A percentile compares a stretch with the other conserved stretches of the same genome.
Evolutionary conservation across 2,888 invertebrate species (phyloP).

Genomic region (Drosophila affinis): DNA sequence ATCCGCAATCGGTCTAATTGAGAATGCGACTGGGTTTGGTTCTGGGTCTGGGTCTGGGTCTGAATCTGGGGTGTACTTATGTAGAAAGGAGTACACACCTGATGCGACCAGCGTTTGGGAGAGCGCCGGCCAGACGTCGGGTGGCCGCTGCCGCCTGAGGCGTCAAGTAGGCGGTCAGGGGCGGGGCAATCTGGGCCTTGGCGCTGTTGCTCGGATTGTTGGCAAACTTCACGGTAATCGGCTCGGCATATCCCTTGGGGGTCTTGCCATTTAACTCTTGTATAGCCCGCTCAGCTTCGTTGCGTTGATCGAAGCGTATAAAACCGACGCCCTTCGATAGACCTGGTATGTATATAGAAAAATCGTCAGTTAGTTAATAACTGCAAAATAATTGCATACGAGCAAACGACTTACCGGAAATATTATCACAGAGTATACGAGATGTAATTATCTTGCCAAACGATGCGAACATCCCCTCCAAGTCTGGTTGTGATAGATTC

Average conservation of each 20-base stretch:
- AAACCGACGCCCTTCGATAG: slow-evolving; percentile 97
- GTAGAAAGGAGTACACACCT: slow-evolving; percentile 85
- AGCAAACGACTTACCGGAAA: slow-evolving; percentile 80
- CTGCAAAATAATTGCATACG: background rate
- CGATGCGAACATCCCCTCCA: slow-evolving; percentile 96
- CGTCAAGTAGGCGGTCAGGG: slow-evolving; percentile 92
- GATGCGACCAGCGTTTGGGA: slow-evolving; percentile 88
- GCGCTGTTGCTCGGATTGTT: slow-evolving; percentile 96
- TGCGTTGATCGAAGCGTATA: slow-evolving; percentile 95
- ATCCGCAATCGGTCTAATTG: background rate
- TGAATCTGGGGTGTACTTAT: too few species aligned
- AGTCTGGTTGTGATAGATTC: slow-evolving; percentile 97
- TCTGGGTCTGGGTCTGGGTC: too few species aligned
- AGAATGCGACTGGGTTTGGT: too few species aligned
- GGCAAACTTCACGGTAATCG: slow-evolving; percentile 97
- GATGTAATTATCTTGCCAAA: slow-evolving; percentile 98
- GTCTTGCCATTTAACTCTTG: slow-evolving; percentile 95
- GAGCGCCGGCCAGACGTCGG: slow-evolving; percentile 92
- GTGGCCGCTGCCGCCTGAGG: slow-evolving; percentile 89
- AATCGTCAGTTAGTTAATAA: background rate
- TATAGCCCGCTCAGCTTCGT: slow-evolving; percentile 95
- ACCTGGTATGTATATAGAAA: slow-evolving; percentile 85
- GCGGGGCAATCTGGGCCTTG: slow-evolving; percentile 89
- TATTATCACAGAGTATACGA: slow-evolving; percentile 97
- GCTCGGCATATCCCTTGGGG: slow-evolving; percentile 94